Evolutionary conservation across 2,888 invertebrate genomes (phyloP).

Genomic region (Odontocerum albicorne): DNA sequence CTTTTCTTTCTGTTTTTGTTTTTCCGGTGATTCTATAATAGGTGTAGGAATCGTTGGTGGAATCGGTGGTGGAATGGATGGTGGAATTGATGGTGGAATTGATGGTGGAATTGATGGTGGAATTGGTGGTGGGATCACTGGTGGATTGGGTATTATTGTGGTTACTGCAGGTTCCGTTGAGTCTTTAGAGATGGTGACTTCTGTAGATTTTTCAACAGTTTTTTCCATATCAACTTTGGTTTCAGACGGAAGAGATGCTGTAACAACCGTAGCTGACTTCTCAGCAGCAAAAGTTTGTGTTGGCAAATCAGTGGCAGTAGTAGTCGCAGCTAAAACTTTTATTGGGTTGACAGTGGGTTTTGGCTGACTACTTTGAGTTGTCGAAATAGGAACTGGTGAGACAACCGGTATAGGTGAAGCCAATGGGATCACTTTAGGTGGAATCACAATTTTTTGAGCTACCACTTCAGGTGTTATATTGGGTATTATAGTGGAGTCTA

Average conservation of each 20-base stretch:
- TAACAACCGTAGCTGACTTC: not conserved
- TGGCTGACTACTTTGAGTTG: too few species aligned
- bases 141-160: too few species aligned
- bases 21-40: slow-evolving; percentile 59
- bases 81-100: too few species aligned
- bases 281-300: not conserved
- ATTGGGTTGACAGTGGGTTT: slow-evolving; percentile 4
- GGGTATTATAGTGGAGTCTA: not conserved
- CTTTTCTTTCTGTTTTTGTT: slow-evolving; percentile 69
- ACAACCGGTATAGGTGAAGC: not conserved
- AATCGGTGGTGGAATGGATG: not conserved
- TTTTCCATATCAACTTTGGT: too few species aligned
- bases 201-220: too few species aligned
- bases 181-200: too few species aligned
- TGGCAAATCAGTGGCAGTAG: not conserved
- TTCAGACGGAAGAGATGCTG: not conserved
- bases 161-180: too few species aligned
- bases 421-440: not conserved
- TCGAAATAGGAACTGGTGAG: not conserved
- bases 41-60: slow-evolving; percentile 25
- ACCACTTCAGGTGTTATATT: not conserved
- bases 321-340: slow-evolving; percentile 6
- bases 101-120: too few species aligned
- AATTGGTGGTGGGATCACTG: too few species aligned
- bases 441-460: not conserved